Percentiles rank a stretch among this genome's conserved stretches.
Evolutionary conservation across 2,113 vertebrate genomes (phyloP).

Genomic region (Ophthalmolycus amberensis): DNA sequence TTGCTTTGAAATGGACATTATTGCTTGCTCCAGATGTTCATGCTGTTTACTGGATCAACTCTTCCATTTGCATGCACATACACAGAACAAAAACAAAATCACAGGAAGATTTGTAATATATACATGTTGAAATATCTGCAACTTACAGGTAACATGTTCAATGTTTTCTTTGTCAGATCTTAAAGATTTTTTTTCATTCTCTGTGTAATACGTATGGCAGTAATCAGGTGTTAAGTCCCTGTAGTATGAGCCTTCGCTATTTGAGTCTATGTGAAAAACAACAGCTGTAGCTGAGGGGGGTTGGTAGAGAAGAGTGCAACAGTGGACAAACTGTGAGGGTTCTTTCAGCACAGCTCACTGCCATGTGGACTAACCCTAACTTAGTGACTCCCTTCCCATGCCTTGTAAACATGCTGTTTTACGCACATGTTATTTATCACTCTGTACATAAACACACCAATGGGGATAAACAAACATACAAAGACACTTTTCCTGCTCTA

Average conservation of each 20-base stretch:
- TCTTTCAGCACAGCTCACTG: constrained; percentile 27
- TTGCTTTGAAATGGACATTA: neutral
- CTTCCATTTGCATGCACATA: neutral
- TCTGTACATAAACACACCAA: constrained; percentile 16
- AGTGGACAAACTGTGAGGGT: constrained; percentile 4
- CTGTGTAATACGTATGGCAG: neutral
- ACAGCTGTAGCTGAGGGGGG: constrained; percentile 71
- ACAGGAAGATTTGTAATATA: neutral
- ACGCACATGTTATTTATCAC: neutral
- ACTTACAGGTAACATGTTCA: neutral
- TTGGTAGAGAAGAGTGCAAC: constrained; percentile 27
- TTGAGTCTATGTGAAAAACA: constrained; percentile 66
- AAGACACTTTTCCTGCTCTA: neutral
- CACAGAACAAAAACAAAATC: neutral
- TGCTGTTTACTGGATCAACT: neutral
- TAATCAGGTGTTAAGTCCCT: neutral
- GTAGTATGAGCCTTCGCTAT: constrained; percentile 8
- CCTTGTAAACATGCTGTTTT: constrained; percentile 8
- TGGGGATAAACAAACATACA: neutral
- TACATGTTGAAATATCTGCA: neutral
- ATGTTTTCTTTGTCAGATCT: neutral
- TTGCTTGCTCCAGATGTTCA: neutral
- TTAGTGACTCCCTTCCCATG: neutral
- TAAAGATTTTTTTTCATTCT: neutral
- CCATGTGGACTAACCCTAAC: neutral